Evolutionary conservation across 2,113 vertebrate genomes (phyloP).

Genomic region (Ciconia maguari): DNA sequence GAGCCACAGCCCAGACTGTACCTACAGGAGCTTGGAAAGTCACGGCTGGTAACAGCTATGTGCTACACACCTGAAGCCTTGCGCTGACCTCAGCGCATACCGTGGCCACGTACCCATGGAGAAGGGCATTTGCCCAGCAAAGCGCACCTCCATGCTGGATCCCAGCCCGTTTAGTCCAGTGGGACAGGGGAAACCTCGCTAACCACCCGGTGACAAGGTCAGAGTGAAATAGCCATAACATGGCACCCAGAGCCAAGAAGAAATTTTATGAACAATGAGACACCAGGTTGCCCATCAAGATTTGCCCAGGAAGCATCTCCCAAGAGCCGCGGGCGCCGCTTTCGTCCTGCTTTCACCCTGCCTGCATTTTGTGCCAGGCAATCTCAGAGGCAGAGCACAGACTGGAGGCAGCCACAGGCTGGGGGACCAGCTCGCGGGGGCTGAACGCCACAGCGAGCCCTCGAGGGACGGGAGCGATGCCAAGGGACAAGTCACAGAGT

Average conservation of each 20-base stretch:
- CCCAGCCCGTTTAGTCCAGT: not conserved
- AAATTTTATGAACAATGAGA: not conserved
- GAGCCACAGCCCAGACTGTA: not conserved
- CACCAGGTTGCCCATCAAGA: not conserved
- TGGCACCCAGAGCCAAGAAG: not conserved
- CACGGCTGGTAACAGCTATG: fast-evolving
- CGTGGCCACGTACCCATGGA: fast-evolving
- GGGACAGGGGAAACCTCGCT: not conserved
- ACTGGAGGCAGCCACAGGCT: fast-evolving
- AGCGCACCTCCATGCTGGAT: not conserved
- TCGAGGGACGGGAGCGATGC: fast-evolving
- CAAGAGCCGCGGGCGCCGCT: not conserved
- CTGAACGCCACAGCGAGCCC: not conserved
- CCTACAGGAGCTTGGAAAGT: not conserved
- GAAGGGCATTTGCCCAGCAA: not conserved
- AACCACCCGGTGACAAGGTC: not conserved
- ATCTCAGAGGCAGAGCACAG: too few relatives aligned
- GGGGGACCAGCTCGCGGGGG: not conserved
- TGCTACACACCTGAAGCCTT: not conserved
- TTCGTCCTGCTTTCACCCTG: not conserved
- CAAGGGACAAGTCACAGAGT: not conserved
- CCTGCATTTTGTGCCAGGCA: too few relatives aligned
- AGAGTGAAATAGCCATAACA: not conserved
- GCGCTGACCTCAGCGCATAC: not conserved
- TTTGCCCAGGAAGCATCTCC: not conserved